Conservation (phyloP, 2,888 invertebrate genomes). For the Plutella xylostella region DNA sequence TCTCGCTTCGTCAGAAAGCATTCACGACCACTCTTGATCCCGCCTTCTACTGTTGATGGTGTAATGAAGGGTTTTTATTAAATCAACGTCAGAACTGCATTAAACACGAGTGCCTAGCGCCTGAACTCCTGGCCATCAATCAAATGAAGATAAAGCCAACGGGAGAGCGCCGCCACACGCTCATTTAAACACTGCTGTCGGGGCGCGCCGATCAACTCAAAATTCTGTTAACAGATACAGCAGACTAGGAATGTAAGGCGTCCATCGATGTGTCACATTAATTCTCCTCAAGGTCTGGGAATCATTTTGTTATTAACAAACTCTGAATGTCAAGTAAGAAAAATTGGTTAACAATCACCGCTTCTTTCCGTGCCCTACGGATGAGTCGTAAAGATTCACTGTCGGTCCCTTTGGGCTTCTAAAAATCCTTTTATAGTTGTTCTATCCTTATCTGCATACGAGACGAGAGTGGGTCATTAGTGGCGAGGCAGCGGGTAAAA, state of each 20-base stretch:
- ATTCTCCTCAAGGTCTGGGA: neutral
- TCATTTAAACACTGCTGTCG: neutral
- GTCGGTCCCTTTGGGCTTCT: neutral
- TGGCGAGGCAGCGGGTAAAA: constrained; percentile 7
- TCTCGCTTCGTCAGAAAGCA: constrained; percentile 7
- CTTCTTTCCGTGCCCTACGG: neutral
- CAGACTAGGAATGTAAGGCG: neutral
- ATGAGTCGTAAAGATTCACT: neutral
- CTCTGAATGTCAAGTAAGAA: constrained; percentile 2
- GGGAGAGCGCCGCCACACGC: neutral
- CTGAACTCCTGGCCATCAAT: constrained; percentile 60
- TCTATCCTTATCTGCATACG: constrained; percentile 10
- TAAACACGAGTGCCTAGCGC: constrained; percentile 40
- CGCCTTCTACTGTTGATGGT: constrained; percentile 33
- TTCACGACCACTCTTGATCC: constrained; percentile 26
- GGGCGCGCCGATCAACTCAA: neutral
- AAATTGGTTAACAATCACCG: neutral
- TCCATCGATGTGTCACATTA: neutral
- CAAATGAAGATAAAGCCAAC: constrained; percentile 26
- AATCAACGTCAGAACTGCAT: constrained; percentile 67
- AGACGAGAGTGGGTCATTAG: constrained; percentile 10
- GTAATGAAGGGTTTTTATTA: constrained; percentile 68
- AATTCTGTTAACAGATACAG: neutral
- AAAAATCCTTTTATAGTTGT: constrained; percentile 7
- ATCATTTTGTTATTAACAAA: constrained; percentile 2